Percentiles rank a stretch among this genome's conserved stretches.
Conservation (phyloP, 2,113 vertebrate species). For the Malurus cyaneus region DNA sequence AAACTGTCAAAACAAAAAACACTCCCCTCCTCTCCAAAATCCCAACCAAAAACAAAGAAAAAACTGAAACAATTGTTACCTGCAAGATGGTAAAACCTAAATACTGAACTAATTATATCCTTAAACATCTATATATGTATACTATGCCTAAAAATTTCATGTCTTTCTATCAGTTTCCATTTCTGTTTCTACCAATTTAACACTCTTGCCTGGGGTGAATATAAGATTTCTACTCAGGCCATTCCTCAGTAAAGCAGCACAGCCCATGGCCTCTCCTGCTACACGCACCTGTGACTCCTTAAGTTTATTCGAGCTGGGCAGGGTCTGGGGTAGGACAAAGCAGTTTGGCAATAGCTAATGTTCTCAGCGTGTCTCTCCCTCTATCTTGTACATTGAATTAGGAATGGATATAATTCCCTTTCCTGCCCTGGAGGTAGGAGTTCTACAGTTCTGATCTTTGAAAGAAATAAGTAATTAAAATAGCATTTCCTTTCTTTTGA, state of each 20-base stretch:
- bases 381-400: not conserved
- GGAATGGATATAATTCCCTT: not conserved
- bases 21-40: accelerated
- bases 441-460: not conserved
- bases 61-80: not conserved
- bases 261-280: not conserved
- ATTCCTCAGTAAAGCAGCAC: not conserved
- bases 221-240: not conserved
- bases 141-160: not conserved
- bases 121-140: not conserved
- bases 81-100: not conserved
- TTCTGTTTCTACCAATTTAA: not conserved
- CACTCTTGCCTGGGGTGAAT: not conserved
- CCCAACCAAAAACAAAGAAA: not conserved
- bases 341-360: not conserved
- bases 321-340: not conserved
- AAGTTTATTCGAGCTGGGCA: not conserved
- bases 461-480: not conserved
- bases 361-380: not conserved
- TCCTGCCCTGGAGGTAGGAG: not conserved
- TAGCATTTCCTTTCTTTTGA: not conserved
- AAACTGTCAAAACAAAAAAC: not conserved
- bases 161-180: not conserved
- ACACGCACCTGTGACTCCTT: not conserved
- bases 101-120: not conserved